Conservation (phyloP, 1,140 invertebrate species). For the Grapholita molesta region DNA sequence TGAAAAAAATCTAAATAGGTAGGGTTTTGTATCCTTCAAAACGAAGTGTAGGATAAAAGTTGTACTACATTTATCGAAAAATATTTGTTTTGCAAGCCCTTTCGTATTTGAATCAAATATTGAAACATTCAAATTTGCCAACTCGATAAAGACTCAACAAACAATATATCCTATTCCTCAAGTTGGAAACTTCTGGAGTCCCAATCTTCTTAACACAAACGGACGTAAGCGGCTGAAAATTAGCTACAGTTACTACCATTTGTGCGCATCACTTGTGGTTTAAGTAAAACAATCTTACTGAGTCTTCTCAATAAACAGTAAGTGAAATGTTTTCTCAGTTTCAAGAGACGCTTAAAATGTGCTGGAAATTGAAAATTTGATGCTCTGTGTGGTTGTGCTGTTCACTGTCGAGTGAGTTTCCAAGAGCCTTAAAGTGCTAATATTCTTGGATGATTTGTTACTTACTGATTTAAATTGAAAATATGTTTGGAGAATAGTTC, state of each 20-base stretch:
- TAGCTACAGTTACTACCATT: neutral
- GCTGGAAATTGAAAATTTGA: neutral
- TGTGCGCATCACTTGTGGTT: neutral
- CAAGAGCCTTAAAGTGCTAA: neutral
- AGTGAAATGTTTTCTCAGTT: neutral
- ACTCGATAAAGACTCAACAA: neutral
- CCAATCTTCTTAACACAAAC: neutral
- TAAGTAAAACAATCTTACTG: neutral
- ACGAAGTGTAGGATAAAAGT: too few relatives aligned
- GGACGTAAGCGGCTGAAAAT: neutral
- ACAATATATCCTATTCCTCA: conserved; percentile 9
- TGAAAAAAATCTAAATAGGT: too few relatives aligned
- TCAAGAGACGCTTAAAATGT: neutral
- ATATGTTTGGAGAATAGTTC: too few relatives aligned
- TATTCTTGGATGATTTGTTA: neutral
- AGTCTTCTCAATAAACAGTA: neutral
- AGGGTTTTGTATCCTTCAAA: too few relatives aligned
- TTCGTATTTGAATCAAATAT: neutral
- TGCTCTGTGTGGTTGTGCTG: neutral
- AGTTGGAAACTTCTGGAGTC: neutral
- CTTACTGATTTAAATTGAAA: too few relatives aligned
- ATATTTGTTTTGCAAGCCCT: neutral
- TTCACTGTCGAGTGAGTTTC: neutral
- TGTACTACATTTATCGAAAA: too few relatives aligned
- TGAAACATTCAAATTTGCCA: neutral